Evolutionary conservation across 2,113 vertebrate genomes (phyloP), one percentile per base, ranked within the genome.

Genomic region (Ochotona curzoniae): DNA sequence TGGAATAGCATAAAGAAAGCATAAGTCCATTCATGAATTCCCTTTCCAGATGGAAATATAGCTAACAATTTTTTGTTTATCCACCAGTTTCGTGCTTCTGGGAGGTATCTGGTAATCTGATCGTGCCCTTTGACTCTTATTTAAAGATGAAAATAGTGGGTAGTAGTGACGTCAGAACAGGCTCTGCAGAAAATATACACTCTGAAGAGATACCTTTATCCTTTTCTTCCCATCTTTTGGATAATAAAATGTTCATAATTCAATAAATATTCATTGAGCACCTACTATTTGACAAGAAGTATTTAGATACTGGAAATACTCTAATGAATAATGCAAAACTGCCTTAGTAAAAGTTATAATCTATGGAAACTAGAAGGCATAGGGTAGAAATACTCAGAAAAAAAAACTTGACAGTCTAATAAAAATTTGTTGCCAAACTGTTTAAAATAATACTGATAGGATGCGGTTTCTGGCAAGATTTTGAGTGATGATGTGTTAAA

Each of bases 221-320:
- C 38, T 92, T 93, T 75, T 90, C 20, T 23, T 64, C 15, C 3
- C 60, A 7, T 82, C n/a, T 61, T 61, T 1, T 74, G 30, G 5
- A 2, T 63, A 92, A 86, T 23, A 93, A 90, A 90, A 80, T 83
- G 20, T 18, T 89, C 54, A 83, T 70, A 51, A 88, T 73, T 94
- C 49, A 81, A 32, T 76, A 74, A 35, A 44, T 71, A 70, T 80
- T 54, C 71, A 69, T 44, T 60, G 26, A 93, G 69, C 26, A 76
- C 32, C 38, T 74, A 66, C 28, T 51, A 1, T 82, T 35, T 74
- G 38, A 32, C 54, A 80, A 86, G 18, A 2, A 64, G 47, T 73
- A 2, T 83, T 64, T 78, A 49, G 61, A 12, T 61, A 63, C 25
- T 71, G 93, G 57, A 38, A 88, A 32, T 49, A 51, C 60, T 83